Conservation (phyloP, 37 sponge, comb jelly and placozoan species). For the Oscarella lobularis region DNA sequence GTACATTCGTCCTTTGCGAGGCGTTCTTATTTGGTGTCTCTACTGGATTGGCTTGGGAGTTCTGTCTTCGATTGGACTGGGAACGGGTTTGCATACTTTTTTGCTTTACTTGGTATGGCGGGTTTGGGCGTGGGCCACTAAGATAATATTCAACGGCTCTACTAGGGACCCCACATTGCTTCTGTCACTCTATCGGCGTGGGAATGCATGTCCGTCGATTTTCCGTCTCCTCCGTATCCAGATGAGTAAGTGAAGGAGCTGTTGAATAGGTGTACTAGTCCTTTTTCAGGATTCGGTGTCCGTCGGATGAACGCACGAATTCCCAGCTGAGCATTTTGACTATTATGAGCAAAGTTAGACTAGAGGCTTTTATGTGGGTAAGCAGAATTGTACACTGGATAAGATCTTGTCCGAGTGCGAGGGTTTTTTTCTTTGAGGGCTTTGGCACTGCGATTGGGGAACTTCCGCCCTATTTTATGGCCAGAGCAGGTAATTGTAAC, state of each 20-base stretch:
- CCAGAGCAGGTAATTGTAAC: constrained; percentile 61
- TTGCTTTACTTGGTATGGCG: constrained; percentile 66
- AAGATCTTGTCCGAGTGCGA: background rate
- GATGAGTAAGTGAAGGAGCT: constrained; percentile 4
- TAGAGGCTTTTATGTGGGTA: constrained; percentile 41
- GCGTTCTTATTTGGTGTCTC: constrained; percentile 46
- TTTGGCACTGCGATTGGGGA: constrained; percentile 96
- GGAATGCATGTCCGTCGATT: constrained; percentile 85
- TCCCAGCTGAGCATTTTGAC: constrained; percentile 39
- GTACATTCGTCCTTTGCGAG: constrained; percentile 32
- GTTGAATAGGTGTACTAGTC: background rate
- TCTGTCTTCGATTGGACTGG: constrained; percentile 87
- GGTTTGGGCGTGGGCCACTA: no score
- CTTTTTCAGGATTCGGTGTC: background rate
- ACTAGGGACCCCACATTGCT: constrained; percentile 96
- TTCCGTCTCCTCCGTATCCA: constrained; percentile 89
- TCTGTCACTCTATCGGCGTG: constrained; percentile 96
- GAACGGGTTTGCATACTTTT: constrained; percentile 98
- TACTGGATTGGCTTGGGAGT: constrained; percentile 96
- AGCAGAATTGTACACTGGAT: background rate
- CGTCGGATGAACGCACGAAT: background rate
- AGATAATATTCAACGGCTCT: no score
- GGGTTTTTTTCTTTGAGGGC: no score
- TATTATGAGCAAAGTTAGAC: constrained; percentile 80
- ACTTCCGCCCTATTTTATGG: constrained; percentile 99